Base-by-base conservation (phyloP, 30 jellyfish, hydroid and myxozoan species). In the Aurelia aurita region DNA sequence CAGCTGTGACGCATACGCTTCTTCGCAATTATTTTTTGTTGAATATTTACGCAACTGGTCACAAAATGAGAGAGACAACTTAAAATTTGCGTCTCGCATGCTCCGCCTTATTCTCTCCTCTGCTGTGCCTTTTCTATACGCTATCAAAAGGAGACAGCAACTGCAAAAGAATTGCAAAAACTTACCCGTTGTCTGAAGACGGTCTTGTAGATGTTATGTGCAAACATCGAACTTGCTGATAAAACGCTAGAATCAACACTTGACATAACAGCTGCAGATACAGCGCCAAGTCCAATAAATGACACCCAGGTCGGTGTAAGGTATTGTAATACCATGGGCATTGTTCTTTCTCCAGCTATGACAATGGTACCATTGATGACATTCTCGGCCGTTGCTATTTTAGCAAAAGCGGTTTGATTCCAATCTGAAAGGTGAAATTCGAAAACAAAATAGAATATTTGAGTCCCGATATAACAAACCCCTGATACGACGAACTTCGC, bases 141-240 rank as follows among this genome's bases (percentile, higher is more conserved):
- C n/a, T n/a, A n/a, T n/a, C n/a, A n/a, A n/a, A n/a, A n/a, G n/a
- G n/a, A n/a, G n/a, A n/a, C n/a, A n/a, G n/a, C n/a, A n/a, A n/a
- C n/a, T n/a, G n/a, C n/a, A n/a, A n/a, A n/a, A n/a, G n/a, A n/a
- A n/a, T n/a, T n/a, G n/a, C n/a, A n/a, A n/a, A n/a, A 39, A 39
- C 51, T 39, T 85, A 96, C 99, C 87, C 87, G 47, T 76, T 91
- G 98, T 59, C 98, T 85, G 87, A 96, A 87, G 10, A 96, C 75
- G 12, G 97, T 87, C 57, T 77, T 90, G 90, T 96, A 96, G 32
- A 96, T 90, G 86, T 96, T 96, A 70, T 96, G 99, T 5, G 99
- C 98, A 78, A 90, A 90, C 99, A 96, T 96, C 1, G 99, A 90
- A 80, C 98, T 91, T 26, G 99, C 99, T 3, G 98, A 90, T 27